These are phyloP conservation scores for Gari tellinella DNA, from an alignment of 2,888 invertebrate species.

Conservation along the genomic window DNA sequence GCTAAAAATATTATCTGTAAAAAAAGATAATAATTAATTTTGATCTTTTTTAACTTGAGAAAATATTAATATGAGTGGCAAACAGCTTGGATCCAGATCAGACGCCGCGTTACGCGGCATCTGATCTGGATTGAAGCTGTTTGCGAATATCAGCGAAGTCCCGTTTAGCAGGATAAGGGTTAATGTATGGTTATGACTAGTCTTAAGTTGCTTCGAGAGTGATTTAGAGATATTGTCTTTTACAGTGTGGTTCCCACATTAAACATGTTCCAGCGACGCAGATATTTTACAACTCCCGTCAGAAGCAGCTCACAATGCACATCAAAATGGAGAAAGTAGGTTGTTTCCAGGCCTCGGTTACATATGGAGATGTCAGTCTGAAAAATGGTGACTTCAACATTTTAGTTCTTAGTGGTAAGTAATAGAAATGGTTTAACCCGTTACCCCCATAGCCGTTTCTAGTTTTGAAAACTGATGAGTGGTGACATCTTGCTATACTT, in stretches of 20 bases:
- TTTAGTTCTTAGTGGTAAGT: slow-evolving; percentile 94
- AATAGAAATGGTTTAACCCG: too few species aligned
- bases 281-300: slow-evolving; percentile 89
- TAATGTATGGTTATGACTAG: neutral
- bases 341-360: slow-evolving; percentile 92
- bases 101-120: too few species aligned
- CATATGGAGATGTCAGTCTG: slow-evolving; percentile 90
- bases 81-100: too few species aligned
- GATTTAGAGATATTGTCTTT: neutral
- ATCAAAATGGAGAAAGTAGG: slow-evolving; percentile 92
- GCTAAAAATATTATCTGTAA: too few species aligned
- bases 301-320: slow-evolving; percentile 91
- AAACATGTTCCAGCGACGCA: slow-evolving; percentile 78
- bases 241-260: slow-evolving; percentile 73
- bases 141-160: too few species aligned
- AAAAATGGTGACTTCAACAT: slow-evolving; percentile 96
- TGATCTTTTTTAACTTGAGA: too few species aligned
- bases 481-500: too few species aligned
- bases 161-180: neutral
- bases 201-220: neutral
- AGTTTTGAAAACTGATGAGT: too few species aligned
- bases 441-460: too few species aligned
- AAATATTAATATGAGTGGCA: too few species aligned
- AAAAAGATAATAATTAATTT: too few species aligned
- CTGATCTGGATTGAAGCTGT: too few species aligned